Evolutionary conservation across 2,113 vertebrate genomes (phyloP), one percentile per base, ranked within the genome.

Genomic region (Numida meleagris): DNA sequence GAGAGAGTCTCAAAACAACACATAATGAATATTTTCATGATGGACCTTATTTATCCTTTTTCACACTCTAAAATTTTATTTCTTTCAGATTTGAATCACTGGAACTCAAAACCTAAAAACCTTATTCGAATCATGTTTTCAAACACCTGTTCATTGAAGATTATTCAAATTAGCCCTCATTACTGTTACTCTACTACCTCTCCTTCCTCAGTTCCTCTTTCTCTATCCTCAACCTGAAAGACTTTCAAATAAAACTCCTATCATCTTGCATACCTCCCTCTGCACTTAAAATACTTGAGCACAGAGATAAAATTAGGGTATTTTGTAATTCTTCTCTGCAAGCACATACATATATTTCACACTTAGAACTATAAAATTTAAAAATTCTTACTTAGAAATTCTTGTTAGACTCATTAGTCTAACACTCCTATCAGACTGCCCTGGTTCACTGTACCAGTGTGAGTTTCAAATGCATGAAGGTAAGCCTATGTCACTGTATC

Each of bases 1-100:
- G 53, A 59, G 16, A 48, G 46, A 57, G 36, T 61, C 66, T 55
- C 65, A 86, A 46, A 95, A 90, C 80, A 88, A 55, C 50, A 61
- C 27, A 61, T 86, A 78, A 82, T 45, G 82, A 95, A 90, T 70
- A 87, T 12, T 89, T 96, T 86, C 87, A 79, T 73, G 67, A 82
- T 40, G 24, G 55, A 77, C 62, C 71, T 87, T 62, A 68, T 34
- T 92, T 89, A 13, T 79, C 70, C 83, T 72, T 48, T 68, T 80
- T 87, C 34, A 0, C 62, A 59, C 84, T 86, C 8, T 12, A 42
- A 79, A 61, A 58, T 48, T 0, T 40, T 8, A 68, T 29, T 7
- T 70, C 53, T 78, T 89, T 70, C 36, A 87, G 25, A 68, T 57
- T 50, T 63, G n/a, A 84, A 78, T 31, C 53, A 51, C 10, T 76